phyloP scores from a whole-genome alignment of 2,113 vertebrate species.

The Rhadina sibilatrix region DNA sequence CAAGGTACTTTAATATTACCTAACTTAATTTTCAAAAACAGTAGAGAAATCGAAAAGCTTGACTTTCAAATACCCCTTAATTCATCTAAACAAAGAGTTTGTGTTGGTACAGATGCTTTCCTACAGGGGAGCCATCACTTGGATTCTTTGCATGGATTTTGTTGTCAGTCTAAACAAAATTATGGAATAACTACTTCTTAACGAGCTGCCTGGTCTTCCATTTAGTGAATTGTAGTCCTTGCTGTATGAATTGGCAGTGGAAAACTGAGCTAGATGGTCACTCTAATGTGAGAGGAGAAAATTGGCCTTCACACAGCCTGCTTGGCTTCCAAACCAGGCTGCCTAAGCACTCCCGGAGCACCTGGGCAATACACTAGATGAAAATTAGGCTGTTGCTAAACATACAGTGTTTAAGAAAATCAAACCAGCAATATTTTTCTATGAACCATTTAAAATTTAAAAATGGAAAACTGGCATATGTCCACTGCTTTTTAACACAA shows the following conservation, averaged over 20 bases:
- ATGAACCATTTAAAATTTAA: neutral
- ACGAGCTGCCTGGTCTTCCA: constrained; percentile 4
- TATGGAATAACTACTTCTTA: constrained; percentile 14
- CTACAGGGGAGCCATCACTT: neutral
- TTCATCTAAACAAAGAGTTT: neutral
- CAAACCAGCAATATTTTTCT: neutral
- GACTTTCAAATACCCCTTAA: neutral
- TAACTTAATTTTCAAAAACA: neutral
- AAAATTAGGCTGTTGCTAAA: constrained; percentile 18
- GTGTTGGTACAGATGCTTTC: neutral
- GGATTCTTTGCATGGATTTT: neutral
- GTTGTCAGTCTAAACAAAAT: constrained; percentile 24
- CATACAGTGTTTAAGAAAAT: neutral
- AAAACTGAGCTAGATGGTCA: neutral
- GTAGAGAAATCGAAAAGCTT: neutral
- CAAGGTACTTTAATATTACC: neutral
- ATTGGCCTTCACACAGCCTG: neutral
- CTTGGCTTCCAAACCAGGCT: neutral
- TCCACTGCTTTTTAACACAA: neutral
- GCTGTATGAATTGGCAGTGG: constrained; percentile 11
- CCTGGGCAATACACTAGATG: neutral
- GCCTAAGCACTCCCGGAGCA: neutral
- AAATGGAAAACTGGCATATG: neutral
- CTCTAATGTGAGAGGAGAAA: neutral
- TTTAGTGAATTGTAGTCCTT: constrained; percentile 24